Percentiles rank a stretch among this genome's conserved stretches.
These are phyloP conservation scores for Colaptes auratus DNA, from an alignment of 2,113 vertebrate genomes.

Conservation along the genomic window DNA sequence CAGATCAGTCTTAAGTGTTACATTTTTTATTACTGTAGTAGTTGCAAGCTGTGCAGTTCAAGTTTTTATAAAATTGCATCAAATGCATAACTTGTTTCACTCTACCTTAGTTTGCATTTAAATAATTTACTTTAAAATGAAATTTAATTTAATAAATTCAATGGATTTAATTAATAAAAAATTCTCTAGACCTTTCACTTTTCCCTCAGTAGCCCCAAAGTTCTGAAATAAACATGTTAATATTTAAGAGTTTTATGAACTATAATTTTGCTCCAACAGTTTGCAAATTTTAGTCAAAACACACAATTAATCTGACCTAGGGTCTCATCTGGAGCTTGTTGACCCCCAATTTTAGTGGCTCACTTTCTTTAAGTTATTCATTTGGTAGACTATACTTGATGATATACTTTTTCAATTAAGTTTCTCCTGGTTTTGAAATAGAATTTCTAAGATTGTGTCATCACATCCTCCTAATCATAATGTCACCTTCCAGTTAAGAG, in stretches of 20 bases:
- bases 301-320: neutral
- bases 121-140: neutral
- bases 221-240: neutral
- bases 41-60: neutral
- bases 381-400: neutral
- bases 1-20: neutral
- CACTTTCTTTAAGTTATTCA: neutral
- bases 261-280: neutral
- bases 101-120: neutral
- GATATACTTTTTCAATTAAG: neutral
- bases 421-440: neutral
- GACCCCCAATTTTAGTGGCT: neutral
- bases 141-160: neutral
- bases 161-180: neutral
- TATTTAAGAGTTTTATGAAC: neutral
- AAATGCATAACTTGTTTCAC: accelerated
- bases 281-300: neutral
- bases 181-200: neutral
- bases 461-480: neutral
- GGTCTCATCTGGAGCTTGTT: neutral
- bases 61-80: neutral
- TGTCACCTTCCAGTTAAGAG: neutral
- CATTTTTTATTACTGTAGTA: neutral
- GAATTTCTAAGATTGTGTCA: neutral
- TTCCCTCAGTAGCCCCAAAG: neutral